Evolutionary conservation across 1,140 invertebrate genomes (phyloP), one percentile per base, ranked within the genome.

Genomic region (Riptortus pedestris): DNA sequence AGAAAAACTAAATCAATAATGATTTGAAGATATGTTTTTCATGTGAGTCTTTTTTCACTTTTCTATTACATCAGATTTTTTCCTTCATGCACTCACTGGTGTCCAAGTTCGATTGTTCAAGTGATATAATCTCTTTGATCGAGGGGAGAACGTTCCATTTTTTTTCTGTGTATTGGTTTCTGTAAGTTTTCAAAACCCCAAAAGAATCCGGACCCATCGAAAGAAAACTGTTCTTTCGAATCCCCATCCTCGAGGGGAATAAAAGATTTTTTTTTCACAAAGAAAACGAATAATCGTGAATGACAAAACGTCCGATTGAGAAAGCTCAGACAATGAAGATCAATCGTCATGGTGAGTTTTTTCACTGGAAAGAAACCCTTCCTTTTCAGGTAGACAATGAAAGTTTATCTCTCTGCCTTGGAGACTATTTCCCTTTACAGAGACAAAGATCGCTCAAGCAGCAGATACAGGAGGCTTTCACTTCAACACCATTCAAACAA

Each of bases 321-420:
- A 55, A 55, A 55, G 51, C 51, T 55, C 51, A 55, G 51, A 55
- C 51, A 55, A 55, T 55, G 51, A 55, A 26, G 51, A 55, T 55
- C 51, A 55, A 55, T 55, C 51, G 51, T 55, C 51, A 55, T 55
- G 51, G 51, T 55, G 51, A 55, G 51, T 55, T 55, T 55, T 55
- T 55, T 9, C 51, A 24, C 14, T 22, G 51, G 51, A 55, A 55
- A 55, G 51, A 55, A 55, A 55, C 51, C 51, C 51, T 55, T 55
- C 51, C 51, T 55, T 55, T 55, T 55, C 18, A 55, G 51, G 18
- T 55, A 55, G 51, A 55, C 51, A 55, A 55, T 24, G 51, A 55
- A 55, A 55, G 51, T 55, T 55, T 55, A 55, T 55, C 51, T 55
- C 51, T n/a, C 51, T 24, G 24, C 24, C 24, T 55, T 55, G 51